phyloP scores from a whole-genome alignment of 2,113 vertebrate genomes.

The Dipodomys stephensi region DNA sequence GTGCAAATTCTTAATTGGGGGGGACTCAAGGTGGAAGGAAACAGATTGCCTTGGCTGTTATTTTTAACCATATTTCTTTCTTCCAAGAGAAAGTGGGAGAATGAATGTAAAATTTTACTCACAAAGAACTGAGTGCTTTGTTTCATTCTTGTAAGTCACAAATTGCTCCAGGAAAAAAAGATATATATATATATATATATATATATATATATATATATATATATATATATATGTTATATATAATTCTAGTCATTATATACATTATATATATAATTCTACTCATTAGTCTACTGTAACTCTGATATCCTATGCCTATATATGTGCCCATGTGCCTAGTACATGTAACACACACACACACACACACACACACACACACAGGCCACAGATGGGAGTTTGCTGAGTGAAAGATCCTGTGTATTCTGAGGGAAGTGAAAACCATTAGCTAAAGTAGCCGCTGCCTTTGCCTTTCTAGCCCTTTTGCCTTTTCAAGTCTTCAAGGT shows the following conservation, averaged over 20 bases:
- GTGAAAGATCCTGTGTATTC: background rate
- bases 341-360: too few relatives aligned
- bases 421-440: background rate
- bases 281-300: constrained; percentile 20
- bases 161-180: background rate
- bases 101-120: constrained; percentile 56
- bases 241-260: too few relatives aligned
- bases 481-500: constrained; percentile 83
- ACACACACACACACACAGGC: background rate
- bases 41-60: constrained; percentile 30
- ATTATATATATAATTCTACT: background rate
- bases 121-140: constrained; percentile 71
- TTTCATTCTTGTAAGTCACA: constrained; percentile 11
- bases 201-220: too few relatives aligned
- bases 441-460: constrained; percentile 22
- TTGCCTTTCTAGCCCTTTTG: constrained; percentile 71
- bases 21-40: constrained; percentile 24
- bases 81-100: background rate
- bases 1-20: constrained; percentile 66
- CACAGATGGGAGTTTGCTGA: constrained; percentile 8
- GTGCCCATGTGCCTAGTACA: background rate
- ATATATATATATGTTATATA: too few relatives aligned
- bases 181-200: too few relatives aligned
- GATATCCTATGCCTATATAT: constrained; percentile 50
- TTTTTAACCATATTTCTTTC: constrained; percentile 43